Evolutionary conservation across 1,140 invertebrate genomes (phyloP), one percentile per base, ranked within the genome.

Genomic region (Saccostrea echinata): DNA sequence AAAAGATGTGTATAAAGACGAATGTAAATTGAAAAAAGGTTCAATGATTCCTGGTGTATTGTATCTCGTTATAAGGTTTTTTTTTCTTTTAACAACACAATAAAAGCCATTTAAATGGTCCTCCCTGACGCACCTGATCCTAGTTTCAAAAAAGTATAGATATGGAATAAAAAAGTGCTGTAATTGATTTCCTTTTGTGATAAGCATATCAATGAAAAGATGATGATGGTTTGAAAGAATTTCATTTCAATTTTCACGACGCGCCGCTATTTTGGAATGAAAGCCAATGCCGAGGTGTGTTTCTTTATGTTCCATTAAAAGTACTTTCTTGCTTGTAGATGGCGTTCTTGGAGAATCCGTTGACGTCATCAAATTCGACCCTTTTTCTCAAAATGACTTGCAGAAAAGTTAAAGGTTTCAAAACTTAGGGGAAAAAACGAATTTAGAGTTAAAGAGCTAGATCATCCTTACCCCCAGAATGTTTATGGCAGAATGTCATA

Each of bases 181-280:
- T 76, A 76, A 76, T 76, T 76, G 68, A 76, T 76, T 76, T 76
- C 12, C 68, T 13, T 30, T 24, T 76, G 11, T 30, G 27, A 76
- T 76, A 76, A 76, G 27, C 68, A 76, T 76, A 76, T 76, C 68
- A 30, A 30, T 76, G 24, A 30, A 76, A 76, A 30, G 4, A 76
- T 30, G 16, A 16, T 76, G 27, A 33, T 33, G 27, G 12, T 30
- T 33, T 33, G 18, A 30, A 27, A 76, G 24, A 76, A 76, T 27
- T 8, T 24, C 24, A 76, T 30, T 76, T 33, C 27, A 30, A 76
- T 76, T 76, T 64, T 76, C 11, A 33, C 27, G 68, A 76, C 27
- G 11, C 27, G 3, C 27, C 64, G 3, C 27, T 33, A 13, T 76
- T 33, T 30, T 76, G 3, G 27, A 76, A 27, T 30, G 27, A 76